Percentiles rank a stretch among this genome's conserved stretches.
Conservation (phyloP, 1,140 invertebrate genomes). For the Brachionus plicatilis region DNA sequence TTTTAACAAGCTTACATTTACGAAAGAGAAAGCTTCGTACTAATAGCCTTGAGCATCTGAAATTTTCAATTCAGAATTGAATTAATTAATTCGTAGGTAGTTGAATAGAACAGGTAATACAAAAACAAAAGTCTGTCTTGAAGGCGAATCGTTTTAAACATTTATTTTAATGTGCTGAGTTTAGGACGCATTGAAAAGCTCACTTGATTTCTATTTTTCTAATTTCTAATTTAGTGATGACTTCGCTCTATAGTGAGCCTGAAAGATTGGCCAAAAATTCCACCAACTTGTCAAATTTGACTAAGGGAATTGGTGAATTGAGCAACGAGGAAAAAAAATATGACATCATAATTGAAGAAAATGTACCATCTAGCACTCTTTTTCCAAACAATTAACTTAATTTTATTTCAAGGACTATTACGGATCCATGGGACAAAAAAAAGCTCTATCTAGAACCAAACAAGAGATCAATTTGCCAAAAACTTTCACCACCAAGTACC, state of each 20-base stretch:
- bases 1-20: not conserved
- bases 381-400: not conserved
- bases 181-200: conserved; percentile 20
- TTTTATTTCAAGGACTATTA: not conserved
- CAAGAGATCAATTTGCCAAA: conserved; percentile 11
- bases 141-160: conserved; percentile 11
- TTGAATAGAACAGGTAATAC: conserved; percentile 5
- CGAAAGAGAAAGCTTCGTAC: not conserved
- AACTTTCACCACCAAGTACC: conserved; percentile 15
- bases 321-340: conserved; percentile 11
- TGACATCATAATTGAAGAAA: not conserved
- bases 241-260: not conserved
- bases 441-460: not conserved
- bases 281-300: not conserved
- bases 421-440: not conserved
- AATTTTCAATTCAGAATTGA: not conserved
- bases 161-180: not conserved
- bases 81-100: not conserved
- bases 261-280: conserved; percentile 6
- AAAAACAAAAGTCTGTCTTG: not conserved
- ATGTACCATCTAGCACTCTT: not conserved
- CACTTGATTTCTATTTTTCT: not conserved
- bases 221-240: not conserved
- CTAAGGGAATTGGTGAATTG: conserved; percentile 3
- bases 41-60: not conserved